These are phyloP conservation scores for Antechinus stuartii DNA, from an alignment of 2,113 vertebrate genomes.

Conservation along the genomic window DNA sequence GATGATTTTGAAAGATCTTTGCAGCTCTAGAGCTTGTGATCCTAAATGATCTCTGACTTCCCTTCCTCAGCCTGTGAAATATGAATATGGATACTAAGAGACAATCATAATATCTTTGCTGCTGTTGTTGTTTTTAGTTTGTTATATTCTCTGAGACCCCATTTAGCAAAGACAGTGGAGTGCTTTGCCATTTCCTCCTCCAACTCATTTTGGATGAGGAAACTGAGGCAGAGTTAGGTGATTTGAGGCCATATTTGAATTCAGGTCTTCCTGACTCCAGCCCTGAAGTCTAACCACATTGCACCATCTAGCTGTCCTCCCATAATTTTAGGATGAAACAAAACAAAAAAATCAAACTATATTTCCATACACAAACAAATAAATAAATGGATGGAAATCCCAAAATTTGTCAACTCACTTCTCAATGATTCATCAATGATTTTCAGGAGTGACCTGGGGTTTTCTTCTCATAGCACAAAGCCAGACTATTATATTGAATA, in stretches of 20 bases:
- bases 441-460: neutral
- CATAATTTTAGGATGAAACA: neutral
- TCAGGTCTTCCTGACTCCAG: neutral
- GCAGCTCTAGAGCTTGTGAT: neutral
- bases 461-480: neutral
- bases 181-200: neutral
- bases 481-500: neutral
- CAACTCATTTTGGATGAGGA: neutral
- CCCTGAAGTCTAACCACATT: neutral
- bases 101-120: neutral
- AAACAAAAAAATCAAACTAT: neutral
- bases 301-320: neutral
- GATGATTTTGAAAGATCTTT: neutral
- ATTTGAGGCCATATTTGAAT: neutral
- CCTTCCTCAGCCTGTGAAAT: too few relatives aligned
- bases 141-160: neutral
- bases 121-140: neutral
- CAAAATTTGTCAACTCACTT: neutral
- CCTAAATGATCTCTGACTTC: neutral
- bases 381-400: neutral
- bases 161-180: neutral
- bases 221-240: neutral
- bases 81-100: neutral
- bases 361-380: neutral
- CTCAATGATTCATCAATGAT: neutral